Evolutionary conservation across 2,888 invertebrate species (phyloP), one percentile per base, ranked within the genome.

Genomic region (Pandemis corylana): DNA sequence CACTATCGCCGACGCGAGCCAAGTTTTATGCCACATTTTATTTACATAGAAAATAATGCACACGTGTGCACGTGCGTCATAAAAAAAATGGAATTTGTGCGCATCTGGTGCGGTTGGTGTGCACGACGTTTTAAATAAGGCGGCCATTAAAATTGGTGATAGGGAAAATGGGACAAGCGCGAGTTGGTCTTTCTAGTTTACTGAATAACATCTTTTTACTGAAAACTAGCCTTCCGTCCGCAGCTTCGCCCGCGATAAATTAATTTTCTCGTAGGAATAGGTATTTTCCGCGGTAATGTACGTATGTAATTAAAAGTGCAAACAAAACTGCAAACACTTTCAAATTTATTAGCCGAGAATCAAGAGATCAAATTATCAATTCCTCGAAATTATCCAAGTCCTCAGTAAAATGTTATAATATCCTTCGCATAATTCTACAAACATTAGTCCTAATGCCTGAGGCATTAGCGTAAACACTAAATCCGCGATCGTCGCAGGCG

Each of bases 41-140:
- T 93, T 91, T 92, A 93, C 89, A 85, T 90, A 87, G 80, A 87
- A 85, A 86, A 90, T 89, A 89, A 87, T 87, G 86, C 87, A 80
- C 91, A 91, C 91, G 91, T 91, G 93, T 90, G 87, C 80, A 77
- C 78, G 71, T 79, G 87, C 85, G 90, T 91, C 92, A 87, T 93
- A 93, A 93, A 89, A 81, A 46, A 86, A 84, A 85, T 85, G 85
- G 87, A 88, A 88, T 89, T 83, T 81, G 80, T 81, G 79, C 85
- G 79, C 93, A 93, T 93, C 93, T 93, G 94, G 92, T 86, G 87
- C 77, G 86, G 87, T 85, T 83, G 79, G 83, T 85, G 83, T 86
- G 78, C 78, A 80, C 83, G 79, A 77, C 77, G 80, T 79, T 81
- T 83, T 83, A 85, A 84, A 83, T 84, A 84, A 80, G 77, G 61